phyloP scores from a whole-genome alignment of 2,888 invertebrate genomes.

The Megaustenia siamemsis region DNA sequence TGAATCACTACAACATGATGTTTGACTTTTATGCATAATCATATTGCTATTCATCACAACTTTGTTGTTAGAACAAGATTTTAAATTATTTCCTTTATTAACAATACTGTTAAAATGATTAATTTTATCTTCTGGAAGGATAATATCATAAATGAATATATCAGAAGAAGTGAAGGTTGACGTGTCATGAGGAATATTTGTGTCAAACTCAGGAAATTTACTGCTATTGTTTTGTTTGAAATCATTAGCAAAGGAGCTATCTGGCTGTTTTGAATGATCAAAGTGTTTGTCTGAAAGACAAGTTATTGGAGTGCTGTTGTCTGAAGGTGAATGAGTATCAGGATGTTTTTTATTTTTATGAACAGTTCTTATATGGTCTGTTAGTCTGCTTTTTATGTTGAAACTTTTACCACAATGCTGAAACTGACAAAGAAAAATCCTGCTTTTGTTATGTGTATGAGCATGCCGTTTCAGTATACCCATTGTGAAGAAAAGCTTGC shows the following conservation, averaged over 20 bases:
- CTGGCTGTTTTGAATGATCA: background rate
- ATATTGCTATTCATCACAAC: background rate
- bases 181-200: background rate
- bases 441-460: constrained; percentile 44
- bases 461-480: constrained; percentile 51
- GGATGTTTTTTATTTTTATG: constrained; percentile 23
- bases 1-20: background rate
- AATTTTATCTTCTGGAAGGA: constrained; percentile 39
- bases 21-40: background rate
- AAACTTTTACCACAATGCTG: constrained; percentile 45
- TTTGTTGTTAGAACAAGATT: background rate
- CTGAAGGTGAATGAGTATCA: background rate
- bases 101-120: background rate
- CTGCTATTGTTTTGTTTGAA: background rate
- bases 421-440: constrained; percentile 42
- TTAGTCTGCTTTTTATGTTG: constrained; percentile 53
- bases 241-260: background rate
- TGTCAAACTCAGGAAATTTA: background rate
- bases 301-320: background rate
- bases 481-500: constrained; percentile 52
- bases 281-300: background rate
- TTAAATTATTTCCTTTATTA: background rate
- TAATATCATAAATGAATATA: constrained; percentile 36
- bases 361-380: constrained; percentile 54
- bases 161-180: background rate